These are phyloP conservation scores for Xenus cinereus DNA, from an alignment of 2,113 vertebrate genomes.

Conservation along the genomic window DNA sequence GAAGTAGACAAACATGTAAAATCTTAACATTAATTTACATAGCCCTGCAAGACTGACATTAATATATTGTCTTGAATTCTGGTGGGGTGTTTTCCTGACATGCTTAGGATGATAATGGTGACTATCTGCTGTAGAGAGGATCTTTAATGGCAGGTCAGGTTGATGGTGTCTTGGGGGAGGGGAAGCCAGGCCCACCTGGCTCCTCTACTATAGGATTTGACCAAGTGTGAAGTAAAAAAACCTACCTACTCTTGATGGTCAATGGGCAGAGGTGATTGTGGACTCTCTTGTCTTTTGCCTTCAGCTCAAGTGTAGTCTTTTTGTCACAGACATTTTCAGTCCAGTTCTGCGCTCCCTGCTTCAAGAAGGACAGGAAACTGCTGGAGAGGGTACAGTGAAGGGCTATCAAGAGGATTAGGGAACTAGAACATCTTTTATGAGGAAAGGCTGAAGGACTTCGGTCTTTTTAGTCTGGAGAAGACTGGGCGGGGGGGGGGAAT, in stretches of 20 bases:
- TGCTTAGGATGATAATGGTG: neutral
- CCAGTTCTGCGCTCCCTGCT: too few species aligned
- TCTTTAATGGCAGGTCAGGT: neutral
- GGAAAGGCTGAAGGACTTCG: too few species aligned
- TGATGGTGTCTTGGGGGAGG: neutral
- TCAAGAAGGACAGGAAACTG: too few species aligned
- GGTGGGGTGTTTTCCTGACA: neutral
- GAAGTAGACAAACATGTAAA: neutral
- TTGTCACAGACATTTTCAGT: neutral
- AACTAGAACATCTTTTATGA: too few species aligned
- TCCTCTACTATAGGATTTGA: neutral
- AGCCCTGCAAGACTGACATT: neutral
- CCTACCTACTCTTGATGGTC: neutral
- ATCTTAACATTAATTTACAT: too few species aligned
- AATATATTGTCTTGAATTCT: neutral
- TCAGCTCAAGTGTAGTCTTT: neutral
- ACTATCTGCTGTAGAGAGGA: neutral
- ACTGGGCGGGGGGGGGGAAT: too few species aligned
- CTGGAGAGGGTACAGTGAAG: too few species aligned
- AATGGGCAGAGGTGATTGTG: neutral
- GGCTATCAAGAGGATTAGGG: too few species aligned
- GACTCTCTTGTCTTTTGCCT: neutral
- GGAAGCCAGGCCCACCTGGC: neutral
- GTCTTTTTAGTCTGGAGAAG: too few species aligned
- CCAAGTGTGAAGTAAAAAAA: neutral